Conservation (phyloP, 2,888 invertebrate species). For the Drosophila ezoana region DNA sequence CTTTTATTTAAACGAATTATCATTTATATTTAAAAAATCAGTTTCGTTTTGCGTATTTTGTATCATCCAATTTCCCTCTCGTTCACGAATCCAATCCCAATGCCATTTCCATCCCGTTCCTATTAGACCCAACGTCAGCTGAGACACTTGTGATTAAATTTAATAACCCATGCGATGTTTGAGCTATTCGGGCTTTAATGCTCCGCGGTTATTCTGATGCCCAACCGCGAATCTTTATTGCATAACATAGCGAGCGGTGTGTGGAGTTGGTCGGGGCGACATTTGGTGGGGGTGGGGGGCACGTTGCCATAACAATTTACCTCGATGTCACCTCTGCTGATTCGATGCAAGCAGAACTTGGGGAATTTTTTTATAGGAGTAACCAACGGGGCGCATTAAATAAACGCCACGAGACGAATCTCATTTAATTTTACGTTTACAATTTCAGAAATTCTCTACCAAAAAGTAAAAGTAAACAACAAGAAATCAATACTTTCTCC, state of each 20-base stretch:
- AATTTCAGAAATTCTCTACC: constrained; percentile 40
- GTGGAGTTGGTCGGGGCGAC: not conserved
- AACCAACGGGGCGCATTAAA: constrained; percentile 73
- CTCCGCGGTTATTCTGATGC: constrained; percentile 26
- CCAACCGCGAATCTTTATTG: constrained; percentile 58
- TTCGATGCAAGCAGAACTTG: constrained; percentile 39
- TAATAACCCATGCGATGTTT: constrained; percentile 59
- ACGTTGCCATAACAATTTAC: constrained; percentile 61
- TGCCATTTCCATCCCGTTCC: not conserved
- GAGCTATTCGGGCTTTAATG: constrained; percentile 60
- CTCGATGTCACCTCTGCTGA: constrained; percentile 63
- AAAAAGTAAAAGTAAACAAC: constrained; percentile 14
- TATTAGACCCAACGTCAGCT: constrained; percentile 18
- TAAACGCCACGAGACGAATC: constrained; percentile 71
- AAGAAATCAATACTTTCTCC: not conserved
- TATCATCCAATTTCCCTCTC: not conserved
- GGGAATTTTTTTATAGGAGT: constrained; percentile 43
- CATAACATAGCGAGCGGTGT: constrained; percentile 7
- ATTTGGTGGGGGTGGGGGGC: constrained; percentile 1
- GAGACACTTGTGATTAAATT: constrained; percentile 58
- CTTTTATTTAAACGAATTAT: not conserved
- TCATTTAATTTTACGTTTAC: constrained; percentile 75
- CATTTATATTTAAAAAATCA: not conserved
- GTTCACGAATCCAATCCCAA: not conserved
- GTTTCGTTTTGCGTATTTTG: too few species aligned